Base-by-base conservation (phyloP, 2,113 vertebrate species). In the Brachypteracias leptosomus region DNA sequence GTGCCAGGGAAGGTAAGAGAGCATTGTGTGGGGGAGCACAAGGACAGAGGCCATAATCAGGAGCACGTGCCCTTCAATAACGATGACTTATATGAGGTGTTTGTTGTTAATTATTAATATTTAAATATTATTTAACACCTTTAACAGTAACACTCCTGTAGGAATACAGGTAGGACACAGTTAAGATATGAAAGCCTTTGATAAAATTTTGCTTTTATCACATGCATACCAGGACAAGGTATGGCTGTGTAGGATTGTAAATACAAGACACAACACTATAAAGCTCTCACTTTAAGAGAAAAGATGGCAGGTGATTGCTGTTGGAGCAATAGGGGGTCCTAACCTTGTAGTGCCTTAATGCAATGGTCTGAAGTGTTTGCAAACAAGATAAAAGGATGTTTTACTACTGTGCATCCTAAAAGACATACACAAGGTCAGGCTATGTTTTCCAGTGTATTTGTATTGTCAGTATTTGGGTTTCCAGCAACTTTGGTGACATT, bases 91-190 rank as follows among this genome's bases (percentile, higher is more conserved):
- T 8, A 82, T 7, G 4, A 83, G 54, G 54, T 57, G 38, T 63
- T 82, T 67, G 25, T 51, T 82, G 62, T 90, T 95, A 90, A 91
- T 94, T 87, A 95, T 94, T 94, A 89, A 68, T 94, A 87, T 87
- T 70, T 66, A 67, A 89, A 81, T 70, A 84, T 10, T 18, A 77
- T 89, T 93, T 90, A 85, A 79, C 40, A 85, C 54, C 58, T 92
- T 63, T 52, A 83, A 57, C 47, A 88, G 67, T 85, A 90, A 67
- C 40, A 42, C 33, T 87, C 62, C 42, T 51, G 54, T 54, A 88
- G 38, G 35, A 46, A 67, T 4, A 67, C 70, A 78, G 47, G 38
- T 73, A 81, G 81, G 49, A 51, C 38, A 51, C 6, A 62, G 42
- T 67, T 82, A 85, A 92, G 82, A 85, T 78, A 92, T 35, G 51